These are phyloP conservation scores for Bombus pyrosoma DNA, from an alignment of 1,140 invertebrate genomes.

Conservation along the genomic window DNA sequence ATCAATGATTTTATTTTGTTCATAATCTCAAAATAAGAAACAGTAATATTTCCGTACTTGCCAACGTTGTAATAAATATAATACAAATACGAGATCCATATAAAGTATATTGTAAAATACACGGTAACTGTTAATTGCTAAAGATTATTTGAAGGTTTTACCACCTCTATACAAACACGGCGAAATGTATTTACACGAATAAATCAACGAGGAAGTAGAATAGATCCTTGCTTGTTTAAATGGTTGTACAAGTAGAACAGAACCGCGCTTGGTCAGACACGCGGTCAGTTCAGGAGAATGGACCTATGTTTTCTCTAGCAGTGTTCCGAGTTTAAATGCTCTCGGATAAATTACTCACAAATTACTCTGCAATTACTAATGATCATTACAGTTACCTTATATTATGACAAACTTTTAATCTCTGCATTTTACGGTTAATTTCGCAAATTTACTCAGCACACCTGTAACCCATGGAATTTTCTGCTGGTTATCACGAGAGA, in stretches of 20 bases:
- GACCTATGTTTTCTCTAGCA: conserved; percentile 4
- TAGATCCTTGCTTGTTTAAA: background rate
- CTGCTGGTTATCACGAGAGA: background rate
- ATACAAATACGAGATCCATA: background rate
- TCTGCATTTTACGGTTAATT: background rate
- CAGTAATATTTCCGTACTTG: background rate
- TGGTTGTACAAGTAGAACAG: conserved; percentile 3
- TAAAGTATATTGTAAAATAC: background rate
- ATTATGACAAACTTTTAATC: background rate
- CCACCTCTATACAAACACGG: background rate
- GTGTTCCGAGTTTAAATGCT: conserved; percentile 3
- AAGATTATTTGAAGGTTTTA: conserved; percentile 6
- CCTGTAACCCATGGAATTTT: background rate
- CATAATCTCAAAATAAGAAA: background rate
- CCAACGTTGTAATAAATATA: background rate
- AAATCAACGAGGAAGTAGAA: conserved; percentile 16
- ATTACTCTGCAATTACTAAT: background rate
- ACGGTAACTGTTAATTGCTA: conserved; percentile 1
- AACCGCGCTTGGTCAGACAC: background rate
- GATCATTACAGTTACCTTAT: background rate
- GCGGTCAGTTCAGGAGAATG: conserved; percentile 5
- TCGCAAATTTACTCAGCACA: background rate
- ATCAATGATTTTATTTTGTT: background rate
- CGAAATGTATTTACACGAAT: conserved; percentile 24
- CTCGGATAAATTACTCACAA: conserved; percentile 19